These are phyloP conservation scores for Parauchenoglanis ngamensis DNA, from an alignment of 2,797 vertebrate species.

Conservation along the genomic window DNA sequence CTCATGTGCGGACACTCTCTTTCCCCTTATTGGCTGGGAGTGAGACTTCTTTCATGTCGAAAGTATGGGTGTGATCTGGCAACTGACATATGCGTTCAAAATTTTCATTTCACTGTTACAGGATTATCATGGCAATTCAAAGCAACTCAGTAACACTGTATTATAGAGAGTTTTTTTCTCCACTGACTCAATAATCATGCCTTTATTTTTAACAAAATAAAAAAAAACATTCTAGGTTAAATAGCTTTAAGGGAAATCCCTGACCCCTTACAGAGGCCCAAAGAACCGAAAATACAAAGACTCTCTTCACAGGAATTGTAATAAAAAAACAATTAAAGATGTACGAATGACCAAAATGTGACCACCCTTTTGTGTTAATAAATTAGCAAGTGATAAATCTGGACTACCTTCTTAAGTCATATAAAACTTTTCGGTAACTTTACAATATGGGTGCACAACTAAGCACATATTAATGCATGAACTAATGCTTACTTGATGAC, in stretches of 20 bases:
- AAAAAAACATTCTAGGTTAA: not conserved
- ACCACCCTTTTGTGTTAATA: not conserved
- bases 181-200: not conserved
- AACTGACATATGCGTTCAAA: not conserved
- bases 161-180: not conserved
- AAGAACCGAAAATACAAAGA: not conserved
- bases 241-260: not conserved
- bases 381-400: not conserved
- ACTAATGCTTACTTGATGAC: no score
- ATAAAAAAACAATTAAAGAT: not conserved
- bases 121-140: not conserved
- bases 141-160: not conserved
- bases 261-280: not conserved
- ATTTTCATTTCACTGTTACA: not conserved
- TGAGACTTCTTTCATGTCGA: not conserved
- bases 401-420: no score
- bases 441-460: no score
- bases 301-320: not conserved
- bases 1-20: not conserved
- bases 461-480: no score
- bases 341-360: not conserved
- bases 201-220: not conserved
- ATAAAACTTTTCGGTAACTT: no score
- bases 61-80: not conserved
- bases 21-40: not conserved